Conservation (phyloP, 2,797 vertebrate species). For the Pipistrellus pipistrellus region DNA sequence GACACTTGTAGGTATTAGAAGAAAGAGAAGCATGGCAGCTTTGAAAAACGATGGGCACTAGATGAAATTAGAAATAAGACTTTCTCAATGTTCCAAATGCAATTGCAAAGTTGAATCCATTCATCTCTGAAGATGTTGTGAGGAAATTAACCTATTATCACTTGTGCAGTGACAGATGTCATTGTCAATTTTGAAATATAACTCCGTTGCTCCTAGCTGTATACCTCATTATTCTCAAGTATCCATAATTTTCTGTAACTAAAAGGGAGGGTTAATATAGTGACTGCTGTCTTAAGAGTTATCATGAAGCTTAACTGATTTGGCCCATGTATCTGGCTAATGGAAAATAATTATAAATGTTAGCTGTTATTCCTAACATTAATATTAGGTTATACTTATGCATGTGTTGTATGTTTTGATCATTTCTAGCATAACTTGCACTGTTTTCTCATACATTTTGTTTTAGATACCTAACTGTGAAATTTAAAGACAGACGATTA, state of each 20-base stretch:
- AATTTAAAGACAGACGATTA: conserved; percentile 10
- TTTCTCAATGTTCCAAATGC: neutral
- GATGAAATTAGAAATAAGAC: neutral
- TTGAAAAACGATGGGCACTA: neutral
- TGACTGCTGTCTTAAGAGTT: neutral
- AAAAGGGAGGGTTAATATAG: neutral
- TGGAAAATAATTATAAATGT: neutral
- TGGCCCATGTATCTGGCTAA: neutral
- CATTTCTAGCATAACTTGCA: conserved; percentile 1
- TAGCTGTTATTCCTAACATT: neutral
- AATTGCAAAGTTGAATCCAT: neutral
- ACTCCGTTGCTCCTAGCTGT: neutral
- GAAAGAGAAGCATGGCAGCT: neutral
- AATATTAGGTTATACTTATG: neutral
- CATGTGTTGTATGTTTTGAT: neutral
- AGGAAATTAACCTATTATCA: neutral
- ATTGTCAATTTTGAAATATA: conserved; percentile 27
- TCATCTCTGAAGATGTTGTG: neutral
- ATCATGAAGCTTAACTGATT: neutral
- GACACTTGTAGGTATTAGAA: neutral
- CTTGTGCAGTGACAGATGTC: conserved; percentile 7
- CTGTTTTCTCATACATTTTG: neutral
- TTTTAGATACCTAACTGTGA: neutral
- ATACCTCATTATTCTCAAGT: conserved; percentile 13
- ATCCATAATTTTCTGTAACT: neutral